These are phyloP conservation scores for Loris lydekkerianus DNA, from an alignment of 2,797 vertebrate species.

Conservation along the genomic window DNA sequence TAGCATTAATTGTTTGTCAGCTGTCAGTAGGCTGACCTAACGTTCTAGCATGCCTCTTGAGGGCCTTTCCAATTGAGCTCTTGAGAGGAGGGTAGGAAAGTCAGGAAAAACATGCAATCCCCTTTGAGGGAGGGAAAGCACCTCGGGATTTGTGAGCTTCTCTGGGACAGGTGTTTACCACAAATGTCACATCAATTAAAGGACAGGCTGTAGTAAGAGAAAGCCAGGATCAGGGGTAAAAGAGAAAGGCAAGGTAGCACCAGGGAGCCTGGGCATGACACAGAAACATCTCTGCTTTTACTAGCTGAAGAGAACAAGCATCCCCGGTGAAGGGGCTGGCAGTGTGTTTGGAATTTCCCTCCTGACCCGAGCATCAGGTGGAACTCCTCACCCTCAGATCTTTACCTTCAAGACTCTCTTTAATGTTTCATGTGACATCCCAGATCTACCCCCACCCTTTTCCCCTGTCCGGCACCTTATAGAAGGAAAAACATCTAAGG, in stretches of 20 bases:
- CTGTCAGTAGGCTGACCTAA: constrained; percentile 71
- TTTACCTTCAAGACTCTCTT: constrained; percentile 58
- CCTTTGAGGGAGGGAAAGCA: constrained; percentile 75
- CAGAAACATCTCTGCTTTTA: constrained; percentile 76
- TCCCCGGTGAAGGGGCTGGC: constrained; percentile 70
- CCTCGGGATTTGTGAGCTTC: constrained; percentile 81
- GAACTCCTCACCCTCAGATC: constrained; percentile 70
- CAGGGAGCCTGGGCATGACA: constrained; percentile 73
- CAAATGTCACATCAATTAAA: constrained; percentile 81
- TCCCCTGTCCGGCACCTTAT: constrained; percentile 62
- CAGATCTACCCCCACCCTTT: constrained; percentile 77
- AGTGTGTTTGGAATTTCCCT: constrained; percentile 74
- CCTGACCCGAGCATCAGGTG: constrained; percentile 81
- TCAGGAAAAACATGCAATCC: constrained; percentile 82
- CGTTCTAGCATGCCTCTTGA: constrained; percentile 77
- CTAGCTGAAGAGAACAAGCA: constrained; percentile 64
- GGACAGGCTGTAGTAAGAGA: constrained; percentile 58
- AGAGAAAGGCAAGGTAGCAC: constrained; percentile 80
- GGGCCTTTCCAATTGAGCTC: constrained; percentile 79
- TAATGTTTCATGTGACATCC: constrained; percentile 70
- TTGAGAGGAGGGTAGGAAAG: constrained; percentile 76
- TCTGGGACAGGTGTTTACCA: constrained; percentile 76
- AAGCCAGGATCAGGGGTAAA: constrained; percentile 79
- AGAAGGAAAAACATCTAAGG: constrained; percentile 78
- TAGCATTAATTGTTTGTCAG: constrained; percentile 71